These are phyloP conservation scores for Formica aserva DNA, from an alignment of 2,888 invertebrate genomes.

Conservation along the genomic window DNA sequence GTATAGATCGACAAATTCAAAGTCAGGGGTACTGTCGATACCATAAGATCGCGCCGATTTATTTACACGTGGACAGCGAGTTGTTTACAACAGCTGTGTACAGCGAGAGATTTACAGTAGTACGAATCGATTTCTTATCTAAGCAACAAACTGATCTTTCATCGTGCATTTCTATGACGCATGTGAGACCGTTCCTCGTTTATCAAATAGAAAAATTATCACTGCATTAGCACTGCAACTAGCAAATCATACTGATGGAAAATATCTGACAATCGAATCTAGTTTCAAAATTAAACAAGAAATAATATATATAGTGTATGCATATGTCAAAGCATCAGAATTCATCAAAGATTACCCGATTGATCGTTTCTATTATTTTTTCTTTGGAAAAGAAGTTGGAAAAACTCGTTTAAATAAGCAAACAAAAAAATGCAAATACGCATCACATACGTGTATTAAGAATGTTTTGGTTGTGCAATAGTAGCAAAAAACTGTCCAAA, in stretches of 20 bases:
- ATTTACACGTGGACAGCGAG: not conserved
- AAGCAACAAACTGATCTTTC: not conserved
- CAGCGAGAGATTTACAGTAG: not conserved
- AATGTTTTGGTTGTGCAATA: too few relatives aligned
- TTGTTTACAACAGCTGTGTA: conserved; percentile 1
- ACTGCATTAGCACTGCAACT: too few relatives aligned
- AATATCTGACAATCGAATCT: not conserved
- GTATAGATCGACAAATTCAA: conserved; percentile 67
- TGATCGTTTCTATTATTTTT: not conserved
- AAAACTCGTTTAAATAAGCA: not conserved
- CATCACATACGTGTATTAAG: not conserved
- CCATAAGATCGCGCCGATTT: not conserved
- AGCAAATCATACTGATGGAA: not conserved
- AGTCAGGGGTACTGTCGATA: conserved; percentile 65
- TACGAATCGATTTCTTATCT: too few relatives aligned
- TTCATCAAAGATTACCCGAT: not conserved
- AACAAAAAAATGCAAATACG: not conserved
- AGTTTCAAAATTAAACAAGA: not conserved
- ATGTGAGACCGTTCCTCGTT: not conserved
- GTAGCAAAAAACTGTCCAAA: too few relatives aligned
- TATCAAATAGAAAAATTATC: not conserved
- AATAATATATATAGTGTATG: not conserved
- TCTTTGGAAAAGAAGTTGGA: not conserved
- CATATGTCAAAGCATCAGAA: too few relatives aligned
- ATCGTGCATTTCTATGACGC: not conserved